Percentiles rank a stretch among this genome's conserved stretches.
Conservation (phyloP, 2,113 vertebrate species). For the Nycticebus coucang region DNA sequence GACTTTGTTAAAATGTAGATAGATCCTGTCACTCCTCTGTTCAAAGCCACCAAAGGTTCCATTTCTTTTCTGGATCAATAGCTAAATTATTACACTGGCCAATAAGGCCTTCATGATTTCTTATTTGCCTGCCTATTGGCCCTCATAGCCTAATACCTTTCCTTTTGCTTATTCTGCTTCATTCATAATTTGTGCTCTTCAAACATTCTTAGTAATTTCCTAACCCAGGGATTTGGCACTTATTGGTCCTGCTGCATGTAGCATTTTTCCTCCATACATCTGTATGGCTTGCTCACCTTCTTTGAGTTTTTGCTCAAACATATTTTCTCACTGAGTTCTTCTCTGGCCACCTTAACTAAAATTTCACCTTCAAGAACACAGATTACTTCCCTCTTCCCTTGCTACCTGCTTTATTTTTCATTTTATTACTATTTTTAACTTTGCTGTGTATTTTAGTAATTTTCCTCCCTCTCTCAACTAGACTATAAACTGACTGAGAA, state of each 20-base stretch:
- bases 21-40: not conserved
- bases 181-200: not conserved
- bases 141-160: not conserved
- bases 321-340: not conserved
- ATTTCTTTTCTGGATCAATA: not conserved
- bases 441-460: not conserved
- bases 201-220: not conserved
- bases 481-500: not conserved
- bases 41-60: not conserved
- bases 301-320: not conserved
- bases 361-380: not conserved
- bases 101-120: not conserved
- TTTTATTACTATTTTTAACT: not conserved
- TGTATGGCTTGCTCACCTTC: not conserved
- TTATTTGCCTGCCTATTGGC: not conserved
- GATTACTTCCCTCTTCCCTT: not conserved
- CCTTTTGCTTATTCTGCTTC: not conserved
- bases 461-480: constrained; percentile 15
- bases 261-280: not conserved
- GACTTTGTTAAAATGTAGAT: not conserved
- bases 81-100: not conserved
- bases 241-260: not conserved
- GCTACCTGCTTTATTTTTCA: not conserved
- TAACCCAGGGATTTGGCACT: not conserved
- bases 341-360: not conserved